Evolutionary conservation across 2,797 vertebrate genomes (phyloP).

Genomic region (Malacoctenus gilli): DNA sequence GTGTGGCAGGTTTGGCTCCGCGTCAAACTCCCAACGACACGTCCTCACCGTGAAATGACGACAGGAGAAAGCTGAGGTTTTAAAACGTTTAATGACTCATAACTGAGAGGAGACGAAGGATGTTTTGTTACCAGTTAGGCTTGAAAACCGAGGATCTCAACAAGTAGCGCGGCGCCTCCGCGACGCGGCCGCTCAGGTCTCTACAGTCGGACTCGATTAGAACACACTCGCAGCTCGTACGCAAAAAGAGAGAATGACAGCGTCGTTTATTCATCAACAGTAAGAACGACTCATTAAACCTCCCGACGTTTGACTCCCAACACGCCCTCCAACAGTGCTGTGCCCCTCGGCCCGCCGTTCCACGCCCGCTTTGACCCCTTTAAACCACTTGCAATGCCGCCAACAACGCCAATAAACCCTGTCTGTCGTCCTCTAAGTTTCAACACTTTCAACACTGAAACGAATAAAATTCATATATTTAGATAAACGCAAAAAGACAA

Average conservation of each 20-base stretch:
- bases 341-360: conserved; percentile 19
- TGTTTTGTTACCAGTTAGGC: conserved; percentile 73
- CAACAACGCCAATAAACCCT: conserved; percentile 36
- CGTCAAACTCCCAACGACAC: no score
- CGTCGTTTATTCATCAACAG: conserved; percentile 22
- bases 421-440: conserved; percentile 10
- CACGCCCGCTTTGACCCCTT: conserved; percentile 18
- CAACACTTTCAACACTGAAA: conserved; percentile 21
- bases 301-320: conserved; percentile 29
- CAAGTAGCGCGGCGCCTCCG: conserved; percentile 45
- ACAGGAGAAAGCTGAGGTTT: conserved; percentile 11
- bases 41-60: no score
- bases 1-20: no score
- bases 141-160: conserved; percentile 36
- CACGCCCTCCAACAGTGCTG: conserved; percentile 18
- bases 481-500: conserved; percentile 16
- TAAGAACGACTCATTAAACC: neutral
- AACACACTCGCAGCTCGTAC: conserved; percentile 31
- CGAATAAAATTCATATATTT: conserved; percentile 13
- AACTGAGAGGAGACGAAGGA: conserved; percentile 27
- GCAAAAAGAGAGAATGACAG: conserved; percentile 38
- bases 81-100: conserved; percentile 38
- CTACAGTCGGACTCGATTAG: conserved; percentile 44
- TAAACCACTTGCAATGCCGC: conserved; percentile 63
- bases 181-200: conserved; percentile 45